These are phyloP conservation scores for Macrotrachela quadricornifera DNA, from an alignment of 1,140 invertebrate genomes.

Conservation along the genomic window DNA sequence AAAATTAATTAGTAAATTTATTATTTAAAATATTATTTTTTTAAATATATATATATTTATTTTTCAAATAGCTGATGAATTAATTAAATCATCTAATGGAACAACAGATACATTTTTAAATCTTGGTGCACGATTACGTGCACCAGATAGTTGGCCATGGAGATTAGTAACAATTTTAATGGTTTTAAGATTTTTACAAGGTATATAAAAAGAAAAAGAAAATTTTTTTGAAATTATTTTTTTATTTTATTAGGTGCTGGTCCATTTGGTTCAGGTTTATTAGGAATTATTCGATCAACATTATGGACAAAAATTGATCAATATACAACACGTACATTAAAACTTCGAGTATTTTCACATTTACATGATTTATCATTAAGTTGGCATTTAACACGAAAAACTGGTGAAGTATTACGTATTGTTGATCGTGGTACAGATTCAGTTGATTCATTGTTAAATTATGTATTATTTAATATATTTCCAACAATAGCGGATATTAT, in stretches of 20 bases:
- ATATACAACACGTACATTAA: constrained; percentile 70
- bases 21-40: no score
- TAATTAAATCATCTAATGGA: no score
- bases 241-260: constrained; percentile 17
- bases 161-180: neutral
- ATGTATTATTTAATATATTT: constrained; percentile 43
- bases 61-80: no score
- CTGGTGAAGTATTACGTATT: constrained; percentile 67
- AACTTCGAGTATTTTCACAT: constrained; percentile 60
- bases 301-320: constrained; percentile 86
- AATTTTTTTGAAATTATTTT: neutral
- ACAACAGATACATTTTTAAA: no score
- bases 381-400: constrained; percentile 79
- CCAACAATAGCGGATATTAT: constrained; percentile 78
- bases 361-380: constrained; percentile 45
- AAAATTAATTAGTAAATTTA: no score
- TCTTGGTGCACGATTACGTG: no score
- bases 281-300: constrained; percentile 44
- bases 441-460: constrained; percentile 18
- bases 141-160: neutral
- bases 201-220: no score
- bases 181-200: neutral
- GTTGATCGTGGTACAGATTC: constrained; percentile 21
- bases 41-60: no score
- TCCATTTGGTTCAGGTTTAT: constrained; percentile 38